Conservation (phyloP, 2,888 invertebrate species). For the Aporophyla lueneburgensis region DNA sequence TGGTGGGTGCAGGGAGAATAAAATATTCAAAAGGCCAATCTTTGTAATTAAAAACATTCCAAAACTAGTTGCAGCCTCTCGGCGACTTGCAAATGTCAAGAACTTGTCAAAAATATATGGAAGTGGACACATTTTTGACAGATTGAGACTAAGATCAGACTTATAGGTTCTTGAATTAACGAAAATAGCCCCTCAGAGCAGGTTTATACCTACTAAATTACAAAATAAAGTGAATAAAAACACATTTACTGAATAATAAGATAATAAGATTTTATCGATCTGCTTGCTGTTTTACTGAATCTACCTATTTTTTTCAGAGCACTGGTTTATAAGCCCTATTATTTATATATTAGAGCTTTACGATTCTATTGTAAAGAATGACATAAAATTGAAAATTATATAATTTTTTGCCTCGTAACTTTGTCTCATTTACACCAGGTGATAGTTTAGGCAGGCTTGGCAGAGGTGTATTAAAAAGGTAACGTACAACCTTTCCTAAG, state of each 20-base stretch:
- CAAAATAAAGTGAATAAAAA: slow-evolving; percentile 41
- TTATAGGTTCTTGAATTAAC: too few relatives aligned
- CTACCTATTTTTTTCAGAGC: background rate
- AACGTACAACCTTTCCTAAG: background rate
- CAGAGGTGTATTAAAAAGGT: background rate
- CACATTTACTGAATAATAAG: slow-evolving; percentile 43
- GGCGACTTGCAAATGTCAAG: too few relatives aligned
- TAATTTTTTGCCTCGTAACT: too few relatives aligned
- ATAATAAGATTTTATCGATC: slow-evolving; percentile 6
- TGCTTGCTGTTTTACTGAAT: slow-evolving; percentile 25
- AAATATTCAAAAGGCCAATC: slow-evolving; percentile 12
- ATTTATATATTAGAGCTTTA: background rate
- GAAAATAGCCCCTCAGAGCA: too few relatives aligned
- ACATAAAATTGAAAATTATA: background rate
- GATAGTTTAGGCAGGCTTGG: background rate
- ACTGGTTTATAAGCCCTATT: too few relatives aligned
- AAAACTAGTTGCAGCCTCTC: too few relatives aligned
- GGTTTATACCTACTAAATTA: slow-evolving; percentile 6
- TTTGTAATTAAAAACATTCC: too few relatives aligned
- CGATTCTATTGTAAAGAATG: too few relatives aligned
- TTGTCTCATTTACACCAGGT: too few relatives aligned
- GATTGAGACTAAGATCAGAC: too few relatives aligned
- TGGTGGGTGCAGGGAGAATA: slow-evolving; percentile 13
- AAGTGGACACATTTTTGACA: too few relatives aligned
- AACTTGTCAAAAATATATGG: too few relatives aligned